Evolutionary conservation across 2,888 invertebrate species (phyloP).

Genomic region (Anagyrus pseudococci): DNA sequence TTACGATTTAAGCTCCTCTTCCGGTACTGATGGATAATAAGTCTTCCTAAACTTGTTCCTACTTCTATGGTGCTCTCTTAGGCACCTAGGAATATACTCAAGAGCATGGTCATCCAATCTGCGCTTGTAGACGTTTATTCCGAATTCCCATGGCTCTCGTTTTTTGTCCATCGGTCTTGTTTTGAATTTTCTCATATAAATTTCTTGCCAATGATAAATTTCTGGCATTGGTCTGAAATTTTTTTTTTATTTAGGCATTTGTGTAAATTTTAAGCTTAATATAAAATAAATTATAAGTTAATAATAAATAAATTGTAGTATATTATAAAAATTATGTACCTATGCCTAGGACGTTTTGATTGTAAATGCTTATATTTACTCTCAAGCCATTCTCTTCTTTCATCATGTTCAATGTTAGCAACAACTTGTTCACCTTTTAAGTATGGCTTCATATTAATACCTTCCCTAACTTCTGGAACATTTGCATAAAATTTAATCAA

Average conservation of each 20-base stretch:
- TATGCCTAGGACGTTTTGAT: conserved; percentile 71
- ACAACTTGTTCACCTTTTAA: conserved; percentile 68
- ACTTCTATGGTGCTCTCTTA: conserved; percentile 68
- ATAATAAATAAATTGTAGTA: not conserved
- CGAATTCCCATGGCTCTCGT: conserved; percentile 74
- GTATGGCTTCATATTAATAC: conserved; percentile 76
- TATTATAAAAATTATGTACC: conserved; percentile 41
- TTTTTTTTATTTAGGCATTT: conserved; percentile 15
- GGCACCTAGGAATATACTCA: conserved; percentile 73
- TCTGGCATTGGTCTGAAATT: conserved; percentile 68
- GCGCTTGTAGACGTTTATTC: conserved; percentile 69
- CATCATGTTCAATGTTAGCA: conserved; percentile 74
- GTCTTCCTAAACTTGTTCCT: conserved; percentile 71
- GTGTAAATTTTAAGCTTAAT: not conserved
- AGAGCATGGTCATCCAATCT: conserved; percentile 73
- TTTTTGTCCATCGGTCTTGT: conserved; percentile 74
- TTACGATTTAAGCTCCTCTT: too few relatives aligned
- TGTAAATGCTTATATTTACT: conserved; percentile 72
- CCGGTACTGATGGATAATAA: conserved; percentile 68
- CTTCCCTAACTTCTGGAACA: conserved; percentile 68
- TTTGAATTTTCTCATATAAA: conserved; percentile 78
- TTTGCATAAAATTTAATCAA: conserved; percentile 80
- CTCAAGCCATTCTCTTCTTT: conserved; percentile 76
- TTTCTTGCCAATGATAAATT: conserved; percentile 81
- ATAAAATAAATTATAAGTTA: not conserved